Evolutionary conservation across 2,113 vertebrate genomes (phyloP).

Genomic region (Neodon shergylaensis): DNA sequence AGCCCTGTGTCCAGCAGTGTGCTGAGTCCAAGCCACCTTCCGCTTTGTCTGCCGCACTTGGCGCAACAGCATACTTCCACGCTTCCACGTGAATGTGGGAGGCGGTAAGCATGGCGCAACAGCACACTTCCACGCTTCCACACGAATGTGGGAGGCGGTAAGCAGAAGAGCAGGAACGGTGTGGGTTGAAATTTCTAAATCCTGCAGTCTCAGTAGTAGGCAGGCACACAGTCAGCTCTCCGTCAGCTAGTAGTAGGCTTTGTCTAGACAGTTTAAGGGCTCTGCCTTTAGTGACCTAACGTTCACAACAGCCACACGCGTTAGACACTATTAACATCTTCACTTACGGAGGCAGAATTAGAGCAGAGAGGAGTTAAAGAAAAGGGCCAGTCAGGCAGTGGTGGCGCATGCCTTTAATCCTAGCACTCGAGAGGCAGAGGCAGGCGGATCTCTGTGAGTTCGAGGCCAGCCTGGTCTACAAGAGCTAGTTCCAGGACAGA

Average conservation of each 20-base stretch:
- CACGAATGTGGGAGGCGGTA: neutral
- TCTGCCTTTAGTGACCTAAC: neutral
- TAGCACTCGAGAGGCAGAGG: too few species aligned
- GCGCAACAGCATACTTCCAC: neutral
- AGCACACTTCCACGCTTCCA: neutral
- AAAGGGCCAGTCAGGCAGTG: neutral
- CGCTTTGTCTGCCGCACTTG: neutral
- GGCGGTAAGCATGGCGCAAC: too few species aligned
- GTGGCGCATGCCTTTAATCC: too few species aligned
- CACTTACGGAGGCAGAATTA: constrained; percentile 9
- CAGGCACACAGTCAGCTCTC: neutral
- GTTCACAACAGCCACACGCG: neutral
- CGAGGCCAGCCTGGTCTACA: too few species aligned
- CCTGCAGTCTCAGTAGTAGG: neutral
- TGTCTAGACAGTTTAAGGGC: neutral
- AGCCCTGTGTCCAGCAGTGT: neutral
- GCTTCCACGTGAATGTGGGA: neutral
- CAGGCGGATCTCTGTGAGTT: too few species aligned
- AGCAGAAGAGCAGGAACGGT: neutral
- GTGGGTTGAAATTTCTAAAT: neutral
- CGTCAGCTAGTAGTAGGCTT: neutral
- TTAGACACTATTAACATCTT: neutral
- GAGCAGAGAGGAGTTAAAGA: constrained; percentile 22
- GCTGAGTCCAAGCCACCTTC: neutral
- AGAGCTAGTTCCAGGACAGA: too few species aligned